Conservation (phyloP, 2,888 invertebrate species). For the Caenorhabditis plicata region DNA sequence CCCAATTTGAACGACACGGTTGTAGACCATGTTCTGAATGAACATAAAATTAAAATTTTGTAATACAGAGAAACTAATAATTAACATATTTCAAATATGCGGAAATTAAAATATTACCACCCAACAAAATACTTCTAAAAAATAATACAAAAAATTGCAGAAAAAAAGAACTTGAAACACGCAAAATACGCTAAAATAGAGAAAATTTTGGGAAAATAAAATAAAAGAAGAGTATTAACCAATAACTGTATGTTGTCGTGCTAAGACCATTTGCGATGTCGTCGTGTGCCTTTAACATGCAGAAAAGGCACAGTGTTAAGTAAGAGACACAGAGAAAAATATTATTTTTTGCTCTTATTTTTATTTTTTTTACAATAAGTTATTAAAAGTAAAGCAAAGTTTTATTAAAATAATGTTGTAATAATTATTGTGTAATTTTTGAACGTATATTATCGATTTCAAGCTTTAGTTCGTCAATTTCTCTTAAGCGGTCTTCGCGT, state of each 20-base stretch:
- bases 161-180: conserved; percentile 1
- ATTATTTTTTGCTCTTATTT: neutral
- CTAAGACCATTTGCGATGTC: conserved; percentile 17
- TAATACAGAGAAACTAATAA: neutral
- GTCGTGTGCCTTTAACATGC: conserved; percentile 1
- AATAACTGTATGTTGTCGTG: conserved; percentile 5
- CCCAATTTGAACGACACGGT: conserved; percentile 82
- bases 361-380: neutral
- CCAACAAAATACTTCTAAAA: neutral
- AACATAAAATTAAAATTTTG: neutral
- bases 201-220: conserved; percentile 21
- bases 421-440: conserved; percentile 7
- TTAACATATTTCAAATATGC: neutral
- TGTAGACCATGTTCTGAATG: conserved; percentile 48
- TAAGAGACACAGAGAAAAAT: too few species aligned
- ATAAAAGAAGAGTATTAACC: neutral
- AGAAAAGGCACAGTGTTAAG: neutral
- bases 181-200: conserved; percentile 11
- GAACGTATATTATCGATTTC: conserved; percentile 16
- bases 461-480: conserved; percentile 21
- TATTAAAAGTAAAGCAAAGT: neutral
- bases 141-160: neutral
- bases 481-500: conserved; percentile 25
- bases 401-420: neutral
- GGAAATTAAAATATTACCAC: neutral